Evolutionary conservation across 2,888 invertebrate species (phyloP).

Genomic region (Acrobasis consociella): DNA sequence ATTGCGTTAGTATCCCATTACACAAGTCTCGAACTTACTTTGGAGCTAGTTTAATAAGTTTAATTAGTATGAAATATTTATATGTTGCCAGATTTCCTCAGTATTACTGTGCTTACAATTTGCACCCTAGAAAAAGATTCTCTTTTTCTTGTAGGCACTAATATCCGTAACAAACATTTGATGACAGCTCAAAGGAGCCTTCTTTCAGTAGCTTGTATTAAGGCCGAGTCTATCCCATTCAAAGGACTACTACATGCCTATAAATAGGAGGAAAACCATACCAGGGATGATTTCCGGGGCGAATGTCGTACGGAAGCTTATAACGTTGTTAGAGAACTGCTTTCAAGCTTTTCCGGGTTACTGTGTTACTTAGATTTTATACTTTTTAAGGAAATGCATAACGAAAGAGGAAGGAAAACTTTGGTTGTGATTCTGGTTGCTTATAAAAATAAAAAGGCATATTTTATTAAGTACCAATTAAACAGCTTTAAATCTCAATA

Average conservation of each 20-base stretch:
- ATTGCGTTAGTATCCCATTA: no score
- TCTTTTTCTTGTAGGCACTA: no score
- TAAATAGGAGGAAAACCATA: slow-evolving; percentile 72
- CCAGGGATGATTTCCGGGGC: slow-evolving; percentile 64
- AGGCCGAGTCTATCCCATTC: slow-evolving; percentile 46
- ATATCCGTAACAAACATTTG: not conserved
- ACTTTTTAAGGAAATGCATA: not conserved
- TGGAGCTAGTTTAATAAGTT: no score
- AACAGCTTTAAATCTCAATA: no score
- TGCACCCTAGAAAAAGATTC: no score
- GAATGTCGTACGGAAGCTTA: slow-evolving; percentile 33
- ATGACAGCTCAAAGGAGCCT: slow-evolving; percentile 24
- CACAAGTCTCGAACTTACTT: no score
- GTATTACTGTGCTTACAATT: no score
- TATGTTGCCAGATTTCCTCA: no score
- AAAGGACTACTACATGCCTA: slow-evolving; percentile 56
- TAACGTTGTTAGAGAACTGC: slow-evolving; percentile 19
- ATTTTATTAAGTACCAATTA: no score
- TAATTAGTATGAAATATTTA: no score
- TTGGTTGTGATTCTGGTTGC: no score
- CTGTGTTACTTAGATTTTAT: slow-evolving; percentile 1
- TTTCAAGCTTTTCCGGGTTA: not conserved
- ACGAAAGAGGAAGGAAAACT: not conserved
- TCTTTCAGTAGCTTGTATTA: slow-evolving; percentile 52
- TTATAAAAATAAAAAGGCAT: no score